Percentiles rank a stretch among this genome's conserved stretches.
phyloP scores from a whole-genome alignment of 2,888 invertebrate species.

The Caenorhabditis wallacei region DNA sequence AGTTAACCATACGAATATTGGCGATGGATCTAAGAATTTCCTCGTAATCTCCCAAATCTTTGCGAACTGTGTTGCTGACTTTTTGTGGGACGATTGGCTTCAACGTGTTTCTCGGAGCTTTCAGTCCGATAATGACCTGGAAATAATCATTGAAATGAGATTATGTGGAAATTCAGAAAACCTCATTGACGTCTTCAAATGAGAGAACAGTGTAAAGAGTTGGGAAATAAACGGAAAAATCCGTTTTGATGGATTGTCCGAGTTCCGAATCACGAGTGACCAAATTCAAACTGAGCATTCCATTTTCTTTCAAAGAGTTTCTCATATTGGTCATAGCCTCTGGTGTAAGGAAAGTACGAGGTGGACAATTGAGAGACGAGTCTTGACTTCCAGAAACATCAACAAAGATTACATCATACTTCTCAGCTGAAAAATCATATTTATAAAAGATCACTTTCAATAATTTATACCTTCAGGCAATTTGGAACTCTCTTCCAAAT shows the following conservation, averaged over 20 bases:
- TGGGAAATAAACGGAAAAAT: conserved; percentile 63
- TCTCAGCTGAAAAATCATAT: conserved; percentile 54
- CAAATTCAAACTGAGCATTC: conserved; percentile 84
- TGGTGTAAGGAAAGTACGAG: conserved; percentile 89
- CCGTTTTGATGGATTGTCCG: conserved; percentile 61
- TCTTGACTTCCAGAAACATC: conserved; percentile 91
- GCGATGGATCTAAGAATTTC: conserved; percentile 33
- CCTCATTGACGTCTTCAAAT: conserved; percentile 79
- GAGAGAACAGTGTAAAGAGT: conserved; percentile 65
- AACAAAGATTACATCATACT: conserved; percentile 89
- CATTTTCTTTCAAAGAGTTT: conserved; percentile 86
- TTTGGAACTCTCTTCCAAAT: conserved; percentile 55
- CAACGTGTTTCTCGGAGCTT: conserved; percentile 11
- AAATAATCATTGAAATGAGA: neutral
- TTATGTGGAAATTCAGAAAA: conserved; percentile 6
- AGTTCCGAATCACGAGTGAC: conserved; percentile 78
- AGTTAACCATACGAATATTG: conserved; percentile 29
- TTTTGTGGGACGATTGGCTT: conserved; percentile 40
- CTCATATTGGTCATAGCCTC: conserved; percentile 87
- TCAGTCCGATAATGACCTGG: conserved; percentile 40
- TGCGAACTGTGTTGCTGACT: conserved; percentile 47
- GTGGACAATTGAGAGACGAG: conserved; percentile 94
- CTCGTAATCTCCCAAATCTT: conserved; percentile 47
- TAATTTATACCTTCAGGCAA: conserved; percentile 33
- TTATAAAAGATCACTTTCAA: conserved; percentile 76